These are phyloP conservation scores for Drosophila chauvacae DNA, from an alignment of 1,140 invertebrate species.

Conservation along the genomic window DNA sequence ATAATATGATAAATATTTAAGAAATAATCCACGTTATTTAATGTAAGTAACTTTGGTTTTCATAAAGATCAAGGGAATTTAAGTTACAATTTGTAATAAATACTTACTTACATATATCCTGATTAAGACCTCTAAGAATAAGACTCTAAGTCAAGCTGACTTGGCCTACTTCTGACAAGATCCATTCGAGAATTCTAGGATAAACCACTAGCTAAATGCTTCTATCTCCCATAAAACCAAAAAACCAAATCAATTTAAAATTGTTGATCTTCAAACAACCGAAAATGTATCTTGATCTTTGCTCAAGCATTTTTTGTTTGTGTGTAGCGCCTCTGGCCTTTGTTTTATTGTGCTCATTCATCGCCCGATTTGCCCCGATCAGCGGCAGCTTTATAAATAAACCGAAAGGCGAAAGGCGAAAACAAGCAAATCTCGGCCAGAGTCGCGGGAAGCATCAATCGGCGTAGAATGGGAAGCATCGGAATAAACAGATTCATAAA, in stretches of 20 bases:
- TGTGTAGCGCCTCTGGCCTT: slow-evolving; percentile 45
- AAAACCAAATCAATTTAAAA: not conserved
- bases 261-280: not conserved
- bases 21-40: not conserved
- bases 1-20: not conserved
- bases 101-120: not conserved
- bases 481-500: slow-evolving; percentile 78
- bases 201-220: not conserved
- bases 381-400: slow-evolving; percentile 46
- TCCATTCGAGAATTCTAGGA: not conserved
- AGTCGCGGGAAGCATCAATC: slow-evolving; percentile 35
- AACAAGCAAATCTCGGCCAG: slow-evolving; percentile 26
- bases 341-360: slow-evolving; percentile 62
- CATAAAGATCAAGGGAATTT: not conserved
- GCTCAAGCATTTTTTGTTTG: not conserved
- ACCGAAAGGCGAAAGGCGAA: slow-evolving; percentile 15
- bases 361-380: slow-evolving; percentile 34
- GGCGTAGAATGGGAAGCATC: slow-evolving; percentile 33
- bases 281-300: not conserved
- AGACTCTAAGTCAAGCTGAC: not conserved
- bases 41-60: not conserved
- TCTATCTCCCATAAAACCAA: not conserved
- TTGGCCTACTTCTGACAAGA: not conserved
- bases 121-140: not conserved
- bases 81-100: not conserved